Conservation (phyloP, 2,113 vertebrate species). For the Lophius piscatorius region DNA sequence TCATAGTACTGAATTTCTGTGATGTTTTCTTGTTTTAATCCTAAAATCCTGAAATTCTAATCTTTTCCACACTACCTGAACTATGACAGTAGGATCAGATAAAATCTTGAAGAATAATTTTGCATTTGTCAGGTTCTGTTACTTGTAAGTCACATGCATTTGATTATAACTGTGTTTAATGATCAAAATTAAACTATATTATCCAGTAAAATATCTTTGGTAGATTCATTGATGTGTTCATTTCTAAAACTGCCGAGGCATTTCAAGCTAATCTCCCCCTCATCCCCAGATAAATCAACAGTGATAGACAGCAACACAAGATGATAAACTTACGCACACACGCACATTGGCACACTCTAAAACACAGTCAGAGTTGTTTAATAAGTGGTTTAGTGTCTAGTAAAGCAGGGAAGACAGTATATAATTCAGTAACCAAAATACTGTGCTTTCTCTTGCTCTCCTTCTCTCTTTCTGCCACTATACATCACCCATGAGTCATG, state of each 20-base stretch:
- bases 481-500: constrained; percentile 43
- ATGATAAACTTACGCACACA: constrained; percentile 12
- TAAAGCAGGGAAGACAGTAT: constrained; percentile 75
- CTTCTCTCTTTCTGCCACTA: constrained; percentile 9
- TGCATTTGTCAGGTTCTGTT: no score
- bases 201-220: neutral
- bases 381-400: constrained; percentile 66
- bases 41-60: no score
- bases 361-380: no score
- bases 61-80: no score
- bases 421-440: constrained; percentile 76
- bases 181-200: constrained; percentile 22
- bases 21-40: no score
- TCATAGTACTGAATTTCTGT: no score
- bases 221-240: constrained; percentile 23
- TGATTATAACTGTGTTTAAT: constrained; percentile 20
- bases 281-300: constrained; percentile 28
- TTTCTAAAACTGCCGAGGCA: constrained; percentile 35
- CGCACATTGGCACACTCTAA: no score
- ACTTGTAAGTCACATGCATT: no score
- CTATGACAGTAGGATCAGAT: no score
- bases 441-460: constrained; percentile 12
- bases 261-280: constrained; percentile 35
- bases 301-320: constrained; percentile 17
- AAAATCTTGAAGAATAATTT: no score